Conservation (phyloP, 2,113 vertebrate genomes). For the Himantopus leucocephalus region DNA sequence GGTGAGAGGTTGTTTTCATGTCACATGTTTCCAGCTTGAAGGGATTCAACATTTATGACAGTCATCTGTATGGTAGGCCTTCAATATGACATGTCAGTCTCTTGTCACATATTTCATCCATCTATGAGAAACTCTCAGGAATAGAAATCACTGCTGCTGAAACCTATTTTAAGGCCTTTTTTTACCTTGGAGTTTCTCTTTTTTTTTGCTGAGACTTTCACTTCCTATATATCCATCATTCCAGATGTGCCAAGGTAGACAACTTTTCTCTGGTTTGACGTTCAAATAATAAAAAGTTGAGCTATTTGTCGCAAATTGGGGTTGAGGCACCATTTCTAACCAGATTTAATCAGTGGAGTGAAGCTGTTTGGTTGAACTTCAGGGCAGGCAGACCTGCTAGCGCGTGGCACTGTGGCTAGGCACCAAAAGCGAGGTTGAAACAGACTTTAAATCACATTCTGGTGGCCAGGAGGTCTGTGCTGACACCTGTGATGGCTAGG, state of each 20-base stretch:
- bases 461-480: not conserved
- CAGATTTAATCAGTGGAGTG: not conserved
- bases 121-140: not conserved
- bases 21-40: not conserved
- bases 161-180: not conserved
- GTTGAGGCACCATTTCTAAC: not conserved
- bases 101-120: not conserved
- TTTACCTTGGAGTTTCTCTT: not conserved
- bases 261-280: not conserved
- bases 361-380: not conserved
- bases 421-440: not conserved
- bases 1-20: not conserved
- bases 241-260: not conserved
- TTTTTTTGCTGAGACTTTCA: not conserved
- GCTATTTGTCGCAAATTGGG: not conserved
- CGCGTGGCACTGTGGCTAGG: not conserved
- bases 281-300: not conserved
- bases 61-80: not conserved
- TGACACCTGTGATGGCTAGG: not conserved
- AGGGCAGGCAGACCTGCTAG: not conserved
- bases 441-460: not conserved
- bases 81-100: not conserved
- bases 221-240: not conserved
- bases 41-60: not conserved
- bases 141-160: not conserved